Evolutionary conservation across 2,797 vertebrate species (phyloP).

Genomic region (Glossophaga mutica): DNA sequence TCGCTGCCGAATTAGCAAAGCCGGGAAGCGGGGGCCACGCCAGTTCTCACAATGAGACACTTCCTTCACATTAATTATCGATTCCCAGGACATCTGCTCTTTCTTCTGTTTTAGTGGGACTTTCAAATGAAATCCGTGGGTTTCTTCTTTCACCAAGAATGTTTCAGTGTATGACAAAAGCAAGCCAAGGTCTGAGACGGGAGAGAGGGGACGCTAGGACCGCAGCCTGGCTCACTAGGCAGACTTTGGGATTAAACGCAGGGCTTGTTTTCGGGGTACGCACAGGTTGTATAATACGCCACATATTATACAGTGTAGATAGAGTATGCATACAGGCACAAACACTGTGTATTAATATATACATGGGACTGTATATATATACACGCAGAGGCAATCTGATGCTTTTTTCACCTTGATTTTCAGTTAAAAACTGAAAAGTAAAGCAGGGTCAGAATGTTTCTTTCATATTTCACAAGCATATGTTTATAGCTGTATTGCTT

Average conservation of each 20-base stretch:
- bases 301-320: conserved; percentile 69
- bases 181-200: conserved; percentile 72
- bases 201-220: conserved; percentile 61
- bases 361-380: conserved; percentile 74
- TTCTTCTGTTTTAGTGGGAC: conserved; percentile 82
- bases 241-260: conserved; percentile 50
- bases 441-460: conserved; percentile 65
- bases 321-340: conserved; percentile 71
- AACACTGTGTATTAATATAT: conserved; percentile 75
- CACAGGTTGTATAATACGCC: conserved; percentile 65
- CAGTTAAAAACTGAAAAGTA: conserved; percentile 62
- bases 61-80: conserved; percentile 26
- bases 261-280: conserved; percentile 55
- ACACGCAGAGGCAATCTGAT: conserved; percentile 61
- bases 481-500: conserved; percentile 53
- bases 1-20: background rate
- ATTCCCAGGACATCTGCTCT: conserved; percentile 70
- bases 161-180: conserved; percentile 66
- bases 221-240: conserved; percentile 35
- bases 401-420: conserved; percentile 64
- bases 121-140: conserved; percentile 60
- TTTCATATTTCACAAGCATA: conserved; percentile 66
- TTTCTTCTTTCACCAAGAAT: conserved; percentile 61
- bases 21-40: conserved; percentile 10
- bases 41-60: conserved; percentile 23